Base-by-base conservation (phyloP, 1,140 invertebrate genomes). In the Monochamus saltuarius region DNA sequence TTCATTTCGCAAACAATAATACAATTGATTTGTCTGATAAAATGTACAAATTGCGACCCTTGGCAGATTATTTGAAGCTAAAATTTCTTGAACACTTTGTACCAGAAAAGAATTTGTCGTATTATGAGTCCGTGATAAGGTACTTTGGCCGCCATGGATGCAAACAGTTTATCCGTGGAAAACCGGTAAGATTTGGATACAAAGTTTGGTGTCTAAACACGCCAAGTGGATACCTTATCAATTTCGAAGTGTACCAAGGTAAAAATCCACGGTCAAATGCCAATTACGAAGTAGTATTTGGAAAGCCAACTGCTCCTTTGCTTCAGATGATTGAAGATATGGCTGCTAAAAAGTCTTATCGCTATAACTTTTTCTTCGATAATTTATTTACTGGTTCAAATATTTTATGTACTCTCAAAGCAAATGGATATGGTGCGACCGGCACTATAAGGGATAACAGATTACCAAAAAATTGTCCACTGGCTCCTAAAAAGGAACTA, bases 231-330 rank as follows among this genome's bases (percentile, higher is more conserved):
- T 59, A 53, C 37, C 38, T 59, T 10, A 46, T 59, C 14, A 46
- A 59, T 17, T 56, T 56, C 53, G 56, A 67, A 52, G 36, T 71
- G 22, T 73, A 72, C 54, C 68, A 73, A 62, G 65, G 65, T 11
- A 67, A 64, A 59, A 67, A 61, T 40, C 50, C 61, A 16, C 56
- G 53, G 11, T 36, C 29, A 35, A 53, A 61, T 47, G 17, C 29
- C 42, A 43, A 61, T 14, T 64, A 70, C 61, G 53, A 71, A 55
- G 14, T 16, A 42, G 19, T 43, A 52, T 67, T 69, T 66, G 56
- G 60, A 9, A 69, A 67, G 66, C 36, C 49, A 13, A 36, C 63
- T 22, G 65, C 63, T 11, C 61, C 63, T n/a, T 38, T 68, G 9
- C 13, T 66, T 34, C 34, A 57, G n/a, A 62, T 69, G 61, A 55